Evolutionary conservation across 2,113 vertebrate species (phyloP).

Genomic region (Oxygymnocypris stewartii): DNA sequence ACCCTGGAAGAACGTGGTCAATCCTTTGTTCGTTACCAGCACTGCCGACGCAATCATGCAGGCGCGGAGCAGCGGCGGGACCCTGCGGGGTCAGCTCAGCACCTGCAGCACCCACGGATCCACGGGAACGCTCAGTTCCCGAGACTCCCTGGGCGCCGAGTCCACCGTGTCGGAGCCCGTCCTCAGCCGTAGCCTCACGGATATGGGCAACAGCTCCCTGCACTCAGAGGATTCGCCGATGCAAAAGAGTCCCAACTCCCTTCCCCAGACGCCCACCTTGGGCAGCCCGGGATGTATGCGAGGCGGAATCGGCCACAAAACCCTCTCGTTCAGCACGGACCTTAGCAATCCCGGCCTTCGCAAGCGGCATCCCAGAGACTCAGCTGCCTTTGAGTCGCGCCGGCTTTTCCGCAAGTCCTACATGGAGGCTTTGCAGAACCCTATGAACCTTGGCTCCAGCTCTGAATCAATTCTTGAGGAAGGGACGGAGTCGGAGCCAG

Average conservation of each 20-base stretch:
- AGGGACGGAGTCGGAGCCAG: constrained; percentile 56
- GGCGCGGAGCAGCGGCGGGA: constrained; percentile 58
- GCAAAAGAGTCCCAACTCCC: constrained; percentile 1
- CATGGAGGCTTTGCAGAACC: constrained; percentile 84
- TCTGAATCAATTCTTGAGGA: constrained; percentile 79
- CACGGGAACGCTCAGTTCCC: constrained; percentile 75
- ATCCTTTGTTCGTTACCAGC: constrained; percentile 76
- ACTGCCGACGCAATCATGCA: constrained; percentile 73
- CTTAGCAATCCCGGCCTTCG: constrained; percentile 69
- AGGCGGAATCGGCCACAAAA: constrained; percentile 59
- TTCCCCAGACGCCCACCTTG: neutral
- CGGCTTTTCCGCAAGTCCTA: constrained; percentile 84
- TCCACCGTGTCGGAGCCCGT: constrained; percentile 71
- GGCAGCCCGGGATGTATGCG: constrained; percentile 41
- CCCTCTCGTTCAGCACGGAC: constrained; percentile 71
- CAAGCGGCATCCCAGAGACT: constrained; percentile 70
- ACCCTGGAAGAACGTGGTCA: constrained; percentile 80
- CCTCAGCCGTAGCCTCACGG: constrained; percentile 54
- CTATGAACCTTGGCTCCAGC: constrained; percentile 81
- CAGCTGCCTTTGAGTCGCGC: constrained; percentile 71
- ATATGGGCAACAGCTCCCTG: constrained; percentile 27
- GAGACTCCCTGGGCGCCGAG: constrained; percentile 73
- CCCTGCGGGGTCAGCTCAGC: constrained; percentile 68
- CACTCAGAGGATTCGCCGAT: neutral
- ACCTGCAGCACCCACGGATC: constrained; percentile 69